Evolutionary conservation across 2,797 vertebrate species (phyloP).

Genomic region (Erpetoichthys calabaricus): DNA sequence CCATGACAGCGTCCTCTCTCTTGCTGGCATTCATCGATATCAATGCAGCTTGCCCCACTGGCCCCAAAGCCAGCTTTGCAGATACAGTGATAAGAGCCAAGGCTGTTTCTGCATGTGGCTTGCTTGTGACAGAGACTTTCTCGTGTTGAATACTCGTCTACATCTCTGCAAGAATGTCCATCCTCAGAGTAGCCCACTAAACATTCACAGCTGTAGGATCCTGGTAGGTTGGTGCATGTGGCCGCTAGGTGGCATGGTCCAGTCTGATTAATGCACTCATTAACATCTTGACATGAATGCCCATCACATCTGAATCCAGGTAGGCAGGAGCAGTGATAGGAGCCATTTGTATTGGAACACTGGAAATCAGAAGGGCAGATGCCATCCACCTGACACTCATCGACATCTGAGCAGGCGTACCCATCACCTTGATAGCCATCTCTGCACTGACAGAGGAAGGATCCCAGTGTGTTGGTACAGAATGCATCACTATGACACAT

Average conservation of each 20-base stretch:
- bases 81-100: constrained; percentile 50
- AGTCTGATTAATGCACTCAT: constrained; percentile 43
- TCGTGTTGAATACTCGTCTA: constrained; percentile 47
- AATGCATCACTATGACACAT: constrained; percentile 40
- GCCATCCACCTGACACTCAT: constrained; percentile 44
- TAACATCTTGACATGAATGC: constrained; percentile 39
- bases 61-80: constrained; percentile 43
- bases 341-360: constrained; percentile 50
- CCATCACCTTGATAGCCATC: constrained; percentile 31
- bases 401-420: constrained; percentile 39
- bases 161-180: constrained; percentile 49
- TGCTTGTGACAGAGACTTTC: constrained; percentile 37
- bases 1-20: constrained; percentile 39
- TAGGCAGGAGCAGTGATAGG: constrained; percentile 44
- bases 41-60: constrained; percentile 42
- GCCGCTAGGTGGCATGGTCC: constrained; percentile 41
- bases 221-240: constrained; percentile 48
- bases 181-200: constrained; percentile 46
- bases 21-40: constrained; percentile 55
- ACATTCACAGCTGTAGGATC: constrained; percentile 57
- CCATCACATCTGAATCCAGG: constrained; percentile 39
- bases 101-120: constrained; percentile 49
- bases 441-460: constrained; percentile 41
- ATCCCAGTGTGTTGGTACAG: constrained; percentile 49
- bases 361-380: constrained; percentile 47